A percentile compares a stretch with the other conserved stretches of the same genome.
phyloP scores from a whole-genome alignment of 1,140 invertebrate genomes.

The Sitophilus oryzae region DNA sequence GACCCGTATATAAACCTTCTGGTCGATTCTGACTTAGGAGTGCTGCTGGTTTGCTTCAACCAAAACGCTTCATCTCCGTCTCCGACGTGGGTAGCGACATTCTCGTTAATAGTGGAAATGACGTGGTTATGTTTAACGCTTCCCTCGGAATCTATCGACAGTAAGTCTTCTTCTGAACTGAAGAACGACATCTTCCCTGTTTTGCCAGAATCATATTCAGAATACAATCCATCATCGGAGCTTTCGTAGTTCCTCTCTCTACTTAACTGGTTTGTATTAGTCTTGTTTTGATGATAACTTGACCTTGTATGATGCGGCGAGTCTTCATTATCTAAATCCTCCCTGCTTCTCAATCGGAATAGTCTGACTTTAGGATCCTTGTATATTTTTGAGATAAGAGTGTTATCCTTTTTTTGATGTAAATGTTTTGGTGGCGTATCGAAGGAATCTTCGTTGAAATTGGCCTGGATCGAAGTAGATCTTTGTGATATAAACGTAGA shows the following conservation, averaged over 20 bases:
- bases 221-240: conserved; percentile 23
- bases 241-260: conserved; percentile 4
- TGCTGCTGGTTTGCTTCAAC: background rate
- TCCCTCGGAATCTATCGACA: conserved; percentile 15
- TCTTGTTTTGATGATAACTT: no score
- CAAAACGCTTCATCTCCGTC: background rate
- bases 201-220: conserved; percentile 19
- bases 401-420: conserved; percentile 30
- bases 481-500: background rate
- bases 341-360: conserved; percentile 28
- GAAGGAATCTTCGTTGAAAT: conserved; percentile 14
- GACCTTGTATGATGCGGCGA: background rate
- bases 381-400: conserved; percentile 34
- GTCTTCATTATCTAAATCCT: conserved; percentile 12
- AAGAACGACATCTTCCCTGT: conserved; percentile 20
- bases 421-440: conserved; percentile 21
- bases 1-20: conserved; percentile 22
- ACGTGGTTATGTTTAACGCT: background rate
- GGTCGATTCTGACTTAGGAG: conserved; percentile 2
- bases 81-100: background rate
- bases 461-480: conserved; percentile 4
- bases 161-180: conserved; percentile 27
- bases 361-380: conserved; percentile 30
- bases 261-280: no score
- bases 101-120: conserved; percentile 4